A percentile compares a stretch with the other conserved stretches of the same genome.
Evolutionary conservation across 1,140 invertebrate genomes (phyloP).

Genomic region (Pinna nobilis): DNA sequence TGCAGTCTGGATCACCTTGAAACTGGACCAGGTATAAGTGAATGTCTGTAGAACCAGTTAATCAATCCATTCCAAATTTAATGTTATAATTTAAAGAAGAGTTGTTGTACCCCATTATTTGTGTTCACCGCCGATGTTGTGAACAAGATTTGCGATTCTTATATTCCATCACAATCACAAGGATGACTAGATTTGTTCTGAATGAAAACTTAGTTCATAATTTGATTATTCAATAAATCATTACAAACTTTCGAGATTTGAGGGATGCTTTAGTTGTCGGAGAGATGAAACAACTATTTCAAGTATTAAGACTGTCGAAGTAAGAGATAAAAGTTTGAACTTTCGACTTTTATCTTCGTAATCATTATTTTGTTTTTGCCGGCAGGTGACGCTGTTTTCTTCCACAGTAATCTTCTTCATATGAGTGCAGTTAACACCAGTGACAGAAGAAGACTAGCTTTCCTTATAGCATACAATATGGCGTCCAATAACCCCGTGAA

Average conservation of each 20-base stretch:
- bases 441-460: constrained; percentile 51
- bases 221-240: background rate
- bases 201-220: background rate
- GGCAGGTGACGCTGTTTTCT: constrained; percentile 56
- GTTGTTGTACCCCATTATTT: too few relatives aligned
- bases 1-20: constrained; percentile 55
- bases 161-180: background rate
- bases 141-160: background rate
- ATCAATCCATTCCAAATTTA: too few relatives aligned
- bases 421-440: constrained; percentile 53
- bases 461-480: constrained; percentile 51
- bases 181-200: background rate
- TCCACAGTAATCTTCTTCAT: constrained; percentile 58
- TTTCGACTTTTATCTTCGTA: too few relatives aligned
- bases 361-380: background rate
- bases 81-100: too few relatives aligned
- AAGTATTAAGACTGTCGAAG: too few relatives aligned
- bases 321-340: too few relatives aligned
- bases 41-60: background rate
- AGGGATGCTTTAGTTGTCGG: too few relatives aligned
- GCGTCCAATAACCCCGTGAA: constrained; percentile 53
- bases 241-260: too few relatives aligned
- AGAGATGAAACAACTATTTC: too few relatives aligned
- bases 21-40: constrained; percentile 61
- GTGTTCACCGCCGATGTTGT: too few relatives aligned